Conservation (phyloP, 2,888 invertebrate genomes). For the Cataglyphis livida region DNA sequence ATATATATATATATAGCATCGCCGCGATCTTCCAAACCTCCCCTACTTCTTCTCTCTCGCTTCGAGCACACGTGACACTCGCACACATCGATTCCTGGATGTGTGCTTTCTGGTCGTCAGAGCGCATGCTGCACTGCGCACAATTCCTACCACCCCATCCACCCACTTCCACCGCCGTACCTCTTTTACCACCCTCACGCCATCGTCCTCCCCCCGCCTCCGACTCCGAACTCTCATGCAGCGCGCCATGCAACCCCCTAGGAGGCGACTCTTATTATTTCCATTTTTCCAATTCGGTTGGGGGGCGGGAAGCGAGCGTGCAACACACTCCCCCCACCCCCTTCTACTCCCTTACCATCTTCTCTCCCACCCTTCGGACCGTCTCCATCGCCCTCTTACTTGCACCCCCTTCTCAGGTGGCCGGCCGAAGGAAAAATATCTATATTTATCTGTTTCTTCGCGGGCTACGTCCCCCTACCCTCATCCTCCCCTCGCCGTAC, state of each 20-base stretch:
- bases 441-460: conserved; percentile 85
- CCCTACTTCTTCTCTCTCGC: conserved; percentile 58
- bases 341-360: conserved; percentile 46
- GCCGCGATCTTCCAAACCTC: conserved; percentile 63
- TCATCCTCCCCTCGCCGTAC: conserved; percentile 15
- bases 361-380: conserved; percentile 32
- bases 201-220: conserved; percentile 48
- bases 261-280: conserved; percentile 84
- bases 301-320: conserved; percentile 76
- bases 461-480: conserved; percentile 68
- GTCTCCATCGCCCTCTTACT: conserved; percentile 60
- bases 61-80: conserved; percentile 69
- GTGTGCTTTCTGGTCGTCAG: conserved; percentile 60
- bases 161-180: conserved; percentile 63
- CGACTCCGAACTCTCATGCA: conserved; percentile 46
- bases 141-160: conserved; percentile 72
- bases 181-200: conserved; percentile 64
- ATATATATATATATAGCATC: background rate
- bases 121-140: conserved; percentile 85
- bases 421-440: conserved; percentile 81
- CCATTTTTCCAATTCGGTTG: conserved; percentile 85
- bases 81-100: conserved; percentile 65
- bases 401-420: conserved; percentile 71
- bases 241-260: conserved; percentile 74
- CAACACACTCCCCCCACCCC: conserved; percentile 68